Evolutionary conservation across 2,113 vertebrate species (phyloP), one percentile per base, ranked within the genome.

Genomic region (Mobula hypostoma): DNA sequence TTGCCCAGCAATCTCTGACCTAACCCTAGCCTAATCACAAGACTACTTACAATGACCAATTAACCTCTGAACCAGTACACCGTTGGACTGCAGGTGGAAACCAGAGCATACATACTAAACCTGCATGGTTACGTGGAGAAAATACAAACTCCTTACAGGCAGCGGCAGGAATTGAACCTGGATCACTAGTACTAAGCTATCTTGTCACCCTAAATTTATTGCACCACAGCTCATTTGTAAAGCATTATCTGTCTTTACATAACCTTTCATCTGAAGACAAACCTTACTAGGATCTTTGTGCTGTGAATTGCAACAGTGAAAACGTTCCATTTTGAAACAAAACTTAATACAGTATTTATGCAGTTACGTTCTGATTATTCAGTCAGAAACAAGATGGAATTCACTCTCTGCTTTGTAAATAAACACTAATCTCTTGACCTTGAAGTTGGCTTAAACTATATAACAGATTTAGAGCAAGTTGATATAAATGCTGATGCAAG

Each of bases 401-500:
- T 93, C 29, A 76, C 36, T 72, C 15, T 14, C 11, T 74, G 21
- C 1, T 56, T 93, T 76, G 70, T 36, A 93, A 93, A 27, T 74
- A 74, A 72, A 92, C 48, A 93, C 21, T 27, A 72, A 14, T 93
- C 32, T 76, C 91, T 93, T 74, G 32, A 93, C 91, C 91, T 72
- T 93, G 91, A 70, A 27, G 12, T 27, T 93, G 91, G 56, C 70
- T 40, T 29, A 93, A 14, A 36, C 70, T 27, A 93, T 56, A 70
- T 56, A 74, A 48, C 21, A 29, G 32, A 93, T 74, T 74, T 93
- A 36, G 19, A 74, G 91, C 36, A 48, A 76, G 32, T 61, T 19
- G 68, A 74, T 29, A 74, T 68, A 93, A 93, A 93, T 93, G 91
- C 91, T 93, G 91, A 74, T 56, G 91, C 91, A 93, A 76, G 70